Percentiles rank a stretch among this genome's conserved stretches.
These are phyloP conservation scores for Temnothorax unifasciatus DNA, from an alignment of 2,888 invertebrate genomes.

Conservation along the genomic window DNA sequence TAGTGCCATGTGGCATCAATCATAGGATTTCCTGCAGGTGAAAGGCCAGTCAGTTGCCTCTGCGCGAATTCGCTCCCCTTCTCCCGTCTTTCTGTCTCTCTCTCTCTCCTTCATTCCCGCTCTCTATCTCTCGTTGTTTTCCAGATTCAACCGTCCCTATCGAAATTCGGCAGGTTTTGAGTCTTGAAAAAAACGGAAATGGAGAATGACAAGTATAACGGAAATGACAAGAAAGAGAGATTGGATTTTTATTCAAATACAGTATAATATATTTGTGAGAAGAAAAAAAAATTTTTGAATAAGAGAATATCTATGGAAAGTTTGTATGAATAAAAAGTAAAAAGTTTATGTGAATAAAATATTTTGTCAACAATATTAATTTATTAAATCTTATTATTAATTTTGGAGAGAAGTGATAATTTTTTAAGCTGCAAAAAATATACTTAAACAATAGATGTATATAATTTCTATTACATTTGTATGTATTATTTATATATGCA, in stretches of 20 bases:
- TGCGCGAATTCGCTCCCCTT: not conserved
- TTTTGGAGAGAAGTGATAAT: not conserved
- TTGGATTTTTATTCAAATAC: constrained; percentile 21
- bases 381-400: not conserved
- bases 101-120: constrained; percentile 9
- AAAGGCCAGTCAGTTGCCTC: constrained; percentile 56
- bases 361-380: not conserved
- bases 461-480: not conserved
- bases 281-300: constrained; percentile 40
- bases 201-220: constrained; percentile 38
- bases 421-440: not conserved
- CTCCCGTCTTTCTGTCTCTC: constrained; percentile 12
- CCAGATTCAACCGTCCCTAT: constrained; percentile 48
- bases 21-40: constrained; percentile 86
- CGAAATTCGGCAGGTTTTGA: constrained; percentile 46
- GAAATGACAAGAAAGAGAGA: constrained; percentile 15
- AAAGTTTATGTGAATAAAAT: constrained; percentile 15
- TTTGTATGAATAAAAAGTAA: not conserved
- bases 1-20: constrained; percentile 71
- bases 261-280: not conserved
- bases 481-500: not conserved
- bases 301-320: too few species aligned
- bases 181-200: constrained; percentile 66
- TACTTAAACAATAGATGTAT: not conserved
- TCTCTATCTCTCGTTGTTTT: constrained; percentile 50